Conservation (phyloP, 2,113 vertebrate species). For the Parotia lawesii region DNA sequence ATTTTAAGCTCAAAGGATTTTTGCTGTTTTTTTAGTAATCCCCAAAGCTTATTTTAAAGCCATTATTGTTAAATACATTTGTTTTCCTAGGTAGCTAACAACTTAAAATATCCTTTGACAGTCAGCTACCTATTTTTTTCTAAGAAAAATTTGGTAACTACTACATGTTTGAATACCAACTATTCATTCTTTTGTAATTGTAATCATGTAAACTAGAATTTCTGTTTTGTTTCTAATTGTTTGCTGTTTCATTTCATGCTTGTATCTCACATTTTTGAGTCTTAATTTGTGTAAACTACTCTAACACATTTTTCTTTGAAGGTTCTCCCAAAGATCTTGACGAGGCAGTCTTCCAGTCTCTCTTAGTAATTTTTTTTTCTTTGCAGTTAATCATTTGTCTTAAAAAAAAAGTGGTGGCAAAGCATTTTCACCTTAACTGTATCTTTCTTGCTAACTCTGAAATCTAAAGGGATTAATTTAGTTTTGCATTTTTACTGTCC, state of each 20-base stretch:
- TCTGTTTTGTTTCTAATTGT: conserved; percentile 73
- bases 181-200: conserved; percentile 65
- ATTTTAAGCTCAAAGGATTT: conserved; percentile 62
- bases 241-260: conserved; percentile 81
- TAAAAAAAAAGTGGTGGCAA: conserved; percentile 41
- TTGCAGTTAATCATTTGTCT: conserved; percentile 84
- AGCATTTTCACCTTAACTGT: conserved; percentile 68
- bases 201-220: conserved; percentile 41
- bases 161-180: conserved; percentile 57
- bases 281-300: conserved; percentile 80
- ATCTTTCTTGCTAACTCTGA: conserved; percentile 75
- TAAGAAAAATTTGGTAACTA: conserved; percentile 72
- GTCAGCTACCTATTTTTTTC: conserved; percentile 67
- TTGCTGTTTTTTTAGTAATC: conserved; percentile 52
- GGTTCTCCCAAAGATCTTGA: conserved; percentile 85
- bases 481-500: conserved; percentile 75
- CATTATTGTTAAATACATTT: conserved; percentile 45
- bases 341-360: conserved; percentile 79
- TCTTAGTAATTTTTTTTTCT: conserved; percentile 81
- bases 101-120: conserved; percentile 48
- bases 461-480: conserved; percentile 73
- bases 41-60: conserved; percentile 50
- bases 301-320: conserved; percentile 86
- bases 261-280: conserved; percentile 74
- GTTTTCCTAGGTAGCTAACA: conserved; percentile 60